Percentiles rank a stretch among this genome's conserved stretches.
phyloP scores from a whole-genome alignment of 2,113 vertebrate genomes.

The Salvelinus sp. region DNA sequence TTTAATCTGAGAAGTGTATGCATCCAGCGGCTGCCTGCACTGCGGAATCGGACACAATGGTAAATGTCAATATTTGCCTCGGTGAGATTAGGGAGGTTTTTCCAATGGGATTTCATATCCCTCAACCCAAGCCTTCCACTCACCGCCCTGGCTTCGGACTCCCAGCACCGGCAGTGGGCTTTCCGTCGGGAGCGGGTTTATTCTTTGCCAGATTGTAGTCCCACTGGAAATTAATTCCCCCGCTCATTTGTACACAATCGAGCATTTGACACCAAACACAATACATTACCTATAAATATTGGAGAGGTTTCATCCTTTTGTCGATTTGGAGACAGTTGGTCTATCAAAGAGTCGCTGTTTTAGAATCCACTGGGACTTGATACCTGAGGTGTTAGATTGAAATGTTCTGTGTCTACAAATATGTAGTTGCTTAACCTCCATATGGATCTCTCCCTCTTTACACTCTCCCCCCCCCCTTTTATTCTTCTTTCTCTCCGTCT shows the following conservation, averaged over 20 bases:
- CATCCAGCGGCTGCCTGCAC: conserved; percentile 39
- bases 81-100: conserved; percentile 39
- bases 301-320: conserved; percentile 10
- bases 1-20: conserved; percentile 45
- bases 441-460: neutral
- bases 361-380: no score
- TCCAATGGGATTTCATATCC: conserved; percentile 46
- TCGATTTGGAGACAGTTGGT: neutral
- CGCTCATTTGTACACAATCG: conserved; percentile 25
- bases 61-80: conserved; percentile 45
- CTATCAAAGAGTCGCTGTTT: neutral
- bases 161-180: neutral
- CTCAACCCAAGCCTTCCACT: conserved; percentile 21
- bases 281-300: neutral
- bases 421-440: neutral
- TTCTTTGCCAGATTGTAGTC: conserved; percentile 8
- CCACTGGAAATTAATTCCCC: conserved; percentile 3
- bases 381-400: neutral
- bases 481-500: neutral
- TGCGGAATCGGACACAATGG: conserved; percentile 48
- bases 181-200: neutral
- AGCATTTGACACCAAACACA: conserved; percentile 16
- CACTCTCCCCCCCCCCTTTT: no score
- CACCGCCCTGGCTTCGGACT: neutral
- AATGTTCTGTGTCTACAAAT: neutral